Base-by-base conservation (phyloP, 2,888 invertebrate species). In the Schizotus pectinicornis region DNA sequence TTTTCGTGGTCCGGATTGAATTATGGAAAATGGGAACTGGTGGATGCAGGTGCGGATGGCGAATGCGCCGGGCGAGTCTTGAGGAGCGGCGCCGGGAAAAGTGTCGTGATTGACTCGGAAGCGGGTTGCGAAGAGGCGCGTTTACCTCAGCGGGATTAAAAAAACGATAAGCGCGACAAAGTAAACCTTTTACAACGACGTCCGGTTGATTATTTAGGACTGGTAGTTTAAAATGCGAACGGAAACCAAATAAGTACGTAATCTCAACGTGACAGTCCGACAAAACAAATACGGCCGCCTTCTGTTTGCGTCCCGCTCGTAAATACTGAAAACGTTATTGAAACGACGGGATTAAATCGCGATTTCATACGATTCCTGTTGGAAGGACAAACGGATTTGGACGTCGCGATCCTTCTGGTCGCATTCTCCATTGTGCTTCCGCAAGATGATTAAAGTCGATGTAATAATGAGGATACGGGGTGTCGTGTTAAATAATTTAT, bases 181-280 rank as follows among this genome's bases (percentile, higher is more conserved):
- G 52, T 57, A 57, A 57, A 51, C 57, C 46, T 51, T 57, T 57
- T 57, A 51, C 52, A 57, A 52, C 52, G 36, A 52, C 47, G 52
- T 47, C 56, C 49, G 48, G 49, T 47, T 57, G 52, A 57, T 57
- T 57, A 57, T 57, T 52, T 56, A 56, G 56, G 56, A 56, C 56
- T 50, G 50, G 50, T 45, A 46, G 56, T 56, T 56, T 56, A 56
- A 56, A 52, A 57, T 57, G 57, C 57, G 42, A 56, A 51, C 51
- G 45, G 51, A 58, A 56, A 58, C 49, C 57, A 61, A 61, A 61
- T 58, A 57, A 53, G 54, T 57, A 53, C 57, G 53, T 61, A 61
- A 61, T 61, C 55, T 61, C 47, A 51, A 54, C 61, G 57, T 54
- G 57, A 57, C 57, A 54, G 56, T 57, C 51, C 34, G 51, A 54